phyloP scores from a whole-genome alignment of 1,140 invertebrate species.

The Polyergus mexicanus region DNA sequence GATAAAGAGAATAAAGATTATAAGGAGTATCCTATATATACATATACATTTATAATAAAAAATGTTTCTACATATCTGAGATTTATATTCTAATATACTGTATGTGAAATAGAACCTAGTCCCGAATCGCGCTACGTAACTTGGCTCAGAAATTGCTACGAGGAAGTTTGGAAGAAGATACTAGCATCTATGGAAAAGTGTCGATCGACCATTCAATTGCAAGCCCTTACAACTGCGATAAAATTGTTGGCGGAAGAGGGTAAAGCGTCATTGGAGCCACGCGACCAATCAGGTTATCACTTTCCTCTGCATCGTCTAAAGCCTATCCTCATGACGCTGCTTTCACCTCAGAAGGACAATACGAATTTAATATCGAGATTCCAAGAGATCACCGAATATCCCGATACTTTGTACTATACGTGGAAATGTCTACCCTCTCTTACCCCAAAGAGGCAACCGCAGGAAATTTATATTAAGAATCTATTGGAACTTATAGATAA shows the following conservation, averaged over 20 bases:
- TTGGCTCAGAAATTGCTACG: constrained; percentile 89
- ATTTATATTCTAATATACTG: constrained; percentile 44
- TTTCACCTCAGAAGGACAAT: constrained; percentile 87
- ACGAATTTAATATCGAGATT: constrained; percentile 87
- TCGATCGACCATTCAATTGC: constrained; percentile 86
- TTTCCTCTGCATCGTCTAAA: constrained; percentile 89
- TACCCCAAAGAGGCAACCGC: constrained; percentile 87
- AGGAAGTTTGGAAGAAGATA: constrained; percentile 87
- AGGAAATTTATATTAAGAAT: constrained; percentile 90
- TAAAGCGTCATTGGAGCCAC: constrained; percentile 88
- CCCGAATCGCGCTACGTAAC: constrained; percentile 88
- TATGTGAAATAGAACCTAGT: constrained; percentile 84
- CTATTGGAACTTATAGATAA: constrained; percentile 90
- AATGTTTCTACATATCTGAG: not conserved
- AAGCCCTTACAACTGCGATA: constrained; percentile 90
- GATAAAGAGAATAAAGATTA: not conserved
- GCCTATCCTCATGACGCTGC: constrained; percentile 87
- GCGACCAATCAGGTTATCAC: constrained; percentile 85
- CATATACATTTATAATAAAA: constrained; percentile 1
- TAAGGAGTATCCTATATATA: no score
- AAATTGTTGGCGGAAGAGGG: constrained; percentile 90
- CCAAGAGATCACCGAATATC: constrained; percentile 88
- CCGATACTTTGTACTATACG: constrained; percentile 89
- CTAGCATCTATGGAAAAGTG: constrained; percentile 86
- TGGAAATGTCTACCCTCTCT: constrained; percentile 88